These are phyloP conservation scores for Synergus gifuensis DNA, from an alignment of 2,888 invertebrate species.

Conservation along the genomic window DNA sequence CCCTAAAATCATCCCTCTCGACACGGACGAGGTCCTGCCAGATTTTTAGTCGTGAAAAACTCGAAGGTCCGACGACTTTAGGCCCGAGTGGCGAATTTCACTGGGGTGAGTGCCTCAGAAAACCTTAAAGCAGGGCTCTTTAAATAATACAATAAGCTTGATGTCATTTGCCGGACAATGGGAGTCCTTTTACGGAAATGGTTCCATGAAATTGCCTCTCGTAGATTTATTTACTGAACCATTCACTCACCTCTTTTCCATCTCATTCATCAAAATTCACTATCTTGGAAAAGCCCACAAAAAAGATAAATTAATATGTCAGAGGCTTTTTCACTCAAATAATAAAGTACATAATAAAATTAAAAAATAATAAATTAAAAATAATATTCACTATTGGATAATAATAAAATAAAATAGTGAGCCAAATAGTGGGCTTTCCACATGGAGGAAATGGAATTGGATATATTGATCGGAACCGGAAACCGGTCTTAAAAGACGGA, in stretches of 20 bases:
- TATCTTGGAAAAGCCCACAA: background rate
- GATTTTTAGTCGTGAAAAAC: conserved; percentile 61
- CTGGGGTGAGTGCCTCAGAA: conserved; percentile 62
- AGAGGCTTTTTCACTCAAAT: background rate
- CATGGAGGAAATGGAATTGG: conserved; percentile 33
- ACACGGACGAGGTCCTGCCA: conserved; percentile 50
- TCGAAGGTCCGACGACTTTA: conserved; percentile 57
- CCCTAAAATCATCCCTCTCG: conserved; percentile 58
- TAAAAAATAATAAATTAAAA: background rate
- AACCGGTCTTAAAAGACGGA: conserved; percentile 61
- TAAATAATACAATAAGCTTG: conserved; percentile 77
- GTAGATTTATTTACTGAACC: conserved; percentile 50
- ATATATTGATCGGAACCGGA: conserved; percentile 64
- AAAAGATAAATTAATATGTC: background rate
- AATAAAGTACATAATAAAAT: too few relatives aligned
- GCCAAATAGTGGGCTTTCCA: background rate
- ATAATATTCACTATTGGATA: background rate
- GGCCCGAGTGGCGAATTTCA: conserved; percentile 48
- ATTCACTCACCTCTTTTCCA: conserved; percentile 53
- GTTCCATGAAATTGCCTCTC: conserved; percentile 63
- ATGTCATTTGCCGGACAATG: conserved; percentile 76
- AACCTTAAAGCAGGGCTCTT: conserved; percentile 70
- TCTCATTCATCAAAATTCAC: conserved; percentile 47
- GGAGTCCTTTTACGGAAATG: conserved; percentile 61
- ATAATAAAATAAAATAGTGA: background rate